phyloP scores from a whole-genome alignment of 2,888 invertebrate species.

The Cylloceria caligata region DNA sequence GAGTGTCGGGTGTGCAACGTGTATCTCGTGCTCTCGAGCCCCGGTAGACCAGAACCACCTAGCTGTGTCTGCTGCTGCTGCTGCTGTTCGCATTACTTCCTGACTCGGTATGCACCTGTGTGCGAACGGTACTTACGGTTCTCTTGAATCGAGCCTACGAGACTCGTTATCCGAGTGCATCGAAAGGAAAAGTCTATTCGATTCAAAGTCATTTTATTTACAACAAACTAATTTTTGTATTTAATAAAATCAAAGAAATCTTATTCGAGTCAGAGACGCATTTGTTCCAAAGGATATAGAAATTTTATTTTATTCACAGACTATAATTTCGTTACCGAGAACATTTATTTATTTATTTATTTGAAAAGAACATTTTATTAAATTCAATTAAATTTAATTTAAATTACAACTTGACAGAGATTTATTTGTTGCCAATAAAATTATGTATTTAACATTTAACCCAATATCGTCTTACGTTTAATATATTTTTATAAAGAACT shows the following conservation, averaged over 20 bases:
- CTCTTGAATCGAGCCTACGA: neutral
- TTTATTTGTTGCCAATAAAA: no score
- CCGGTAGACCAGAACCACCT: slow-evolving; percentile 42
- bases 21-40: neutral
- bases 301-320: no score
- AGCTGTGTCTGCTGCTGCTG: neutral
- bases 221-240: neutral
- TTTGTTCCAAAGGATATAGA: no score
- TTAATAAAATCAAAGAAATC: neutral
- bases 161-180: neutral
- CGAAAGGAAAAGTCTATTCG: neutral
- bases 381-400: no score
- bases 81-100: slow-evolving; percentile 10
- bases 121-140: neutral
- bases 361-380: no score
- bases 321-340: no score
- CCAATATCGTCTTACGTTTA: no score
- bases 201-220: neutral
- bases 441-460: no score
- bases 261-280: no score
- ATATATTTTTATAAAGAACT: no score
- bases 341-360: no score
- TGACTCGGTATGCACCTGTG: slow-evolving; percentile 8
- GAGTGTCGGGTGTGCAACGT: slow-evolving; percentile 6
- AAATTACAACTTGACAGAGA: no score